Evolutionary conservation across 2,797 vertebrate species (phyloP).

Genomic region (Antennarius maculatus): DNA sequence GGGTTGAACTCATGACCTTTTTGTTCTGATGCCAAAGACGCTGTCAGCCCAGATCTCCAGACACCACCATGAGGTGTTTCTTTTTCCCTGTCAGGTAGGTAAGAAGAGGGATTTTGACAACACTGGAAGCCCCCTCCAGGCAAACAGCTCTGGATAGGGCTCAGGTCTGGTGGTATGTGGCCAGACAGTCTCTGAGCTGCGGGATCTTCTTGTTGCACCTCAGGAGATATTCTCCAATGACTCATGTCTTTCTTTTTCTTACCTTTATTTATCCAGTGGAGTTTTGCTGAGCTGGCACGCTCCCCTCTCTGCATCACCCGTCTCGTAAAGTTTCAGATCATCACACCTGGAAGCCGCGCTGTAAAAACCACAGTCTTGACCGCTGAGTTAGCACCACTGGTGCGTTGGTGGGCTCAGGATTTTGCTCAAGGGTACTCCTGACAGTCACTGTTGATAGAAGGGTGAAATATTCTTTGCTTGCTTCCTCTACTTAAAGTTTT

Average conservation of each 20-base stretch:
- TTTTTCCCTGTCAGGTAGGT: constrained; percentile 17
- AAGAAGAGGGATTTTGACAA: constrained; percentile 29
- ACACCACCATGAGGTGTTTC: not conserved
- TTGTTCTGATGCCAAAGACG: constrained; percentile 1
- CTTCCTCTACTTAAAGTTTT: constrained; percentile 43
- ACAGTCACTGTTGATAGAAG: constrained; percentile 46
- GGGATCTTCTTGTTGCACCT: constrained; percentile 18
- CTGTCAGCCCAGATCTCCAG: constrained; percentile 18
- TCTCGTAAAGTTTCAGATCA: constrained; percentile 30
- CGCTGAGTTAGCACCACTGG: constrained; percentile 15
- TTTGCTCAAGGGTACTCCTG: constrained; percentile 56
- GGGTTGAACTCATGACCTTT: constrained; percentile 4
- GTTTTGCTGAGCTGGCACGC: constrained; percentile 31
- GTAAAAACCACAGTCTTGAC: constrained; percentile 26
- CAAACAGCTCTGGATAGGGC: constrained; percentile 22
- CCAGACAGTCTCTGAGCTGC: too few species aligned
- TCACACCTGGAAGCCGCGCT: constrained; percentile 40
- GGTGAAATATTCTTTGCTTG: constrained; percentile 42
- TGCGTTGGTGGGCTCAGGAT: constrained; percentile 12
- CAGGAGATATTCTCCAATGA: constrained; percentile 20
- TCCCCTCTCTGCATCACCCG: constrained; percentile 2
- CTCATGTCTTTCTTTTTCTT: constrained; percentile 19
- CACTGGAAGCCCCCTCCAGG: constrained; percentile 28
- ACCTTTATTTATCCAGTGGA: constrained; percentile 22
- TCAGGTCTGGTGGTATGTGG: not conserved